These are phyloP conservation scores for Strix aluco DNA, from an alignment of 2,113 vertebrate genomes.

Conservation along the genomic window DNA sequence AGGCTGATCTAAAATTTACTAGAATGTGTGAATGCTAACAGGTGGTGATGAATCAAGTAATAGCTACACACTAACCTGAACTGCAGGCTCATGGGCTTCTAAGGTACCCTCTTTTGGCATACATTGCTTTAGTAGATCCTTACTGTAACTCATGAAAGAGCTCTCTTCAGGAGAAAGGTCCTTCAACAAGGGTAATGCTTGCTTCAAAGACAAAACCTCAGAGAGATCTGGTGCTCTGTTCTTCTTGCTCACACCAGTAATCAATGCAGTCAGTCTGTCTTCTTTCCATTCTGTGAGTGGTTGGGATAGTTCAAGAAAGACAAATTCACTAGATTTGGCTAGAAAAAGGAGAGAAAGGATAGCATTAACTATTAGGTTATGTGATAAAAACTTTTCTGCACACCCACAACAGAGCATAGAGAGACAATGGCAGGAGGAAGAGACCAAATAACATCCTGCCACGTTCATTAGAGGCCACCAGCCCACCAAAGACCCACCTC, in stretches of 20 bases:
- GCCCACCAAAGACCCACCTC: neutral
- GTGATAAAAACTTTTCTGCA: neutral
- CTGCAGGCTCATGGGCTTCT: constrained; percentile 1
- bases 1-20: neutral
- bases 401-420: neutral
- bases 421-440: neutral
- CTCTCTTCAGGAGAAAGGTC: constrained; percentile 70
- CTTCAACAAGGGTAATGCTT: constrained; percentile 71
- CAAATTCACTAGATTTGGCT: constrained; percentile 74
- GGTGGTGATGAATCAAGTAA: neutral
- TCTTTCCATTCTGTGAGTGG: constrained; percentile 66
- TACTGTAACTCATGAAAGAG: constrained; percentile 68
- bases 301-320: constrained; percentile 76
- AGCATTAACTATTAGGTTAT: neutral
- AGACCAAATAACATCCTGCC: neutral
- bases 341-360: constrained; percentile 6
- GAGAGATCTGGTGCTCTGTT: constrained; percentile 68
- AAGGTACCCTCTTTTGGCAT: neutral
- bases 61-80: constrained; percentile 64
- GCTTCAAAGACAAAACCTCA: constrained; percentile 68
- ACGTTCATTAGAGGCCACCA: neutral
- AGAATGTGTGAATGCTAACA: neutral
- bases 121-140: constrained; percentile 36
- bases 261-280: constrained; percentile 66
- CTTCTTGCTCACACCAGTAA: constrained; percentile 68